Percentiles rank a stretch among this genome's conserved stretches.
phyloP scores from a whole-genome alignment of 2,113 vertebrate species.

The Engraulis encrasicolus region DNA sequence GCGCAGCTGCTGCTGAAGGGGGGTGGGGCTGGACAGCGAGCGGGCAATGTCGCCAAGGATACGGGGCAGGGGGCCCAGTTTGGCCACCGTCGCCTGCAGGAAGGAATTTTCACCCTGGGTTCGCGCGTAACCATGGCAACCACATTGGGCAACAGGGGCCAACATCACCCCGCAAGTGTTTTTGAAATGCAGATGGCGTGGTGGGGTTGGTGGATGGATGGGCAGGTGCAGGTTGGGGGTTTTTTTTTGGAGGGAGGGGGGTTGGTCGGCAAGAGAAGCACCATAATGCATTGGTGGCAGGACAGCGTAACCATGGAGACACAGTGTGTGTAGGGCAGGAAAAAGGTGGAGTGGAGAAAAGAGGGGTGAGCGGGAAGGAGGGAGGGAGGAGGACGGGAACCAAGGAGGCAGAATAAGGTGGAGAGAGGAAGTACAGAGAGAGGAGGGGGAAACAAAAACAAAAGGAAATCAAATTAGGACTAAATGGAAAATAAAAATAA shows the following conservation, averaged over 20 bases:
- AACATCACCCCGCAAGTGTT: conserved; percentile 64
- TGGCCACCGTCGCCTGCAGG: conserved; percentile 96
- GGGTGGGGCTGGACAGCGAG: conserved; percentile 83
- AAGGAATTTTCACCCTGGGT: conserved; percentile 99
- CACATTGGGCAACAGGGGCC: conserved; percentile 27
- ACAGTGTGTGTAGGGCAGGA: conserved; percentile 46
- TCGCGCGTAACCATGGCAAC: conserved; percentile 78
- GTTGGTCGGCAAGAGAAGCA: conserved; percentile 79
- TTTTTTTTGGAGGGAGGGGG: conserved; percentile 42
- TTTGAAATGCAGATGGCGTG: conserved; percentile 64
- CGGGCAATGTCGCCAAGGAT: conserved; percentile 92
- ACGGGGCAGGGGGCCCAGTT: conserved; percentile 92
- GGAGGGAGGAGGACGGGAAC: conserved; percentile 7
- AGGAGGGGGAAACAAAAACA: conserved; percentile 78
- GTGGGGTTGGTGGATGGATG: conserved; percentile 74
- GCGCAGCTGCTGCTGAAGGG: conserved; percentile 84
- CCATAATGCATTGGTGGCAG: conserved; percentile 86
- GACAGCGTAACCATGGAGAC: conserved; percentile 83
- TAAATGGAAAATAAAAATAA: conserved; percentile 75
- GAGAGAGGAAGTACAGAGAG: conserved; percentile 73
- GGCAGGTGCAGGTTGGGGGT: conserved; percentile 71
- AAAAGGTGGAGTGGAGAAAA: conserved; percentile 42
- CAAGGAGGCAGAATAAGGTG: conserved; percentile 73
- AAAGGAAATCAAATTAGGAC: conserved; percentile 83
- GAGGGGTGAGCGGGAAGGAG: conserved; percentile 45